These are phyloP conservation scores for Amphiprion ocellaris DNA, from an alignment of 2,113 vertebrate genomes.

Conservation along the genomic window DNA sequence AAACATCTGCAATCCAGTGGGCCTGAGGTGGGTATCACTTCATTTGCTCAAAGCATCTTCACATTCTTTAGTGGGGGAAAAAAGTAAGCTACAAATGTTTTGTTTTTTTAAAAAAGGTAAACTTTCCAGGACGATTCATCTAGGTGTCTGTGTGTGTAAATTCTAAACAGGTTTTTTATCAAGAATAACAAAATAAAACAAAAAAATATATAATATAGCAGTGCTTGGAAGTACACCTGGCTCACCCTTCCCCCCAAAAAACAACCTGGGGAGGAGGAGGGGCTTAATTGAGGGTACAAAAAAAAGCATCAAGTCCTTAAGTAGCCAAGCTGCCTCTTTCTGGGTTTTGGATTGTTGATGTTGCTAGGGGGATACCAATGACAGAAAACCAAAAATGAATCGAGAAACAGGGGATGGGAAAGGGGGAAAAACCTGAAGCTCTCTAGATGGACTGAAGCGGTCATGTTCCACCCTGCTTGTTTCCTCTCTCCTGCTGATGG, in stretches of 20 bases:
- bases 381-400: slow-evolving; percentile 45
- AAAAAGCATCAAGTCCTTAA: slow-evolving; percentile 78
- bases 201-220: slow-evolving; percentile 78
- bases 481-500: slow-evolving; percentile 66
- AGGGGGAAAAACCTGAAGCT: slow-evolving; percentile 76
- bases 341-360: slow-evolving; percentile 74
- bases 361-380: slow-evolving; percentile 51
- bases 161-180: slow-evolving; percentile 83
- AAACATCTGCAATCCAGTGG: slow-evolving; percentile 73
- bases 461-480: slow-evolving; percentile 65
- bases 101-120: slow-evolving; percentile 75
- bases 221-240: slow-evolving; percentile 78
- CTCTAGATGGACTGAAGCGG: slow-evolving; percentile 46
- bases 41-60: slow-evolving; percentile 69
- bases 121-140: slow-evolving; percentile 67
- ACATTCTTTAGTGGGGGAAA: slow-evolving; percentile 83
- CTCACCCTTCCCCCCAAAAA: slow-evolving; percentile 40
- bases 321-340: slow-evolving; percentile 86
- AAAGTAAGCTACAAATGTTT: slow-evolving; percentile 75
- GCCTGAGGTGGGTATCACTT: slow-evolving; percentile 75
- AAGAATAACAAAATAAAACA: slow-evolving; percentile 72
- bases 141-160: slow-evolving; percentile 71
- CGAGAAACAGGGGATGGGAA: slow-evolving; percentile 11
- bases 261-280: slow-evolving; percentile 51
- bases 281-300: slow-evolving; percentile 68